phyloP scores from a whole-genome alignment of 2,888 invertebrate species.

The Drosophila lacicola region DNA sequence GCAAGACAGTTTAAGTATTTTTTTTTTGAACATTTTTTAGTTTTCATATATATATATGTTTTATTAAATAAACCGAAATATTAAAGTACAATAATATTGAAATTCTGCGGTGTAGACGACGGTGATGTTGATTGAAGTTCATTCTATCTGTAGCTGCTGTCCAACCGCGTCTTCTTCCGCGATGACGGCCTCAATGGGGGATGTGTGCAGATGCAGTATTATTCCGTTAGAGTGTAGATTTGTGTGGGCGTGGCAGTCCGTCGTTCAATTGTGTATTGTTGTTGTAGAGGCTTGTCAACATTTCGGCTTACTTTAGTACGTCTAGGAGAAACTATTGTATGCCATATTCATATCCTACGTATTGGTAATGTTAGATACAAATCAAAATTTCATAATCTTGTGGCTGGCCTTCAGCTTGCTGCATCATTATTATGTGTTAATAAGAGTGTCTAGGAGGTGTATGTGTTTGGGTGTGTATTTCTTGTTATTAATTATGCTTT shows the following conservation, averaged over 20 bases:
- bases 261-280: constrained; percentile 38
- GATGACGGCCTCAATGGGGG: constrained; percentile 30
- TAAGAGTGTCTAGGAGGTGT: constrained; percentile 62
- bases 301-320: constrained; percentile 74
- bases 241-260: constrained; percentile 48
- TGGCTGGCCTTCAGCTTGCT: constrained; percentile 52
- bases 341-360: constrained; percentile 78
- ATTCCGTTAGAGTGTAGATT: constrained; percentile 16
- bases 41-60: constrained; percentile 82
- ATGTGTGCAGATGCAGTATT: constrained; percentile 22
- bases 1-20: constrained; percentile 73
- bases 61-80: constrained; percentile 85
- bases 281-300: constrained; percentile 56
- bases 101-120: constrained; percentile 74
- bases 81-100: constrained; percentile 84
- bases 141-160: constrained; percentile 30
- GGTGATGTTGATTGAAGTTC: constrained; percentile 34
- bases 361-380: constrained; percentile 81
- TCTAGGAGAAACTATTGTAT: constrained; percentile 80
- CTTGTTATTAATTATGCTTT: constrained; percentile 49
- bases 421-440: constrained; percentile 64
- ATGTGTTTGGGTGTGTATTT: constrained; percentile 47
- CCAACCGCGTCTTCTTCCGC: constrained; percentile 42
- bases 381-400: constrained; percentile 67
- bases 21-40: constrained; percentile 65